Evolutionary conservation across 2,113 vertebrate genomes (phyloP), one percentile per base, ranked within the genome.

Genomic region (Anser brachyrhynchus): DNA sequence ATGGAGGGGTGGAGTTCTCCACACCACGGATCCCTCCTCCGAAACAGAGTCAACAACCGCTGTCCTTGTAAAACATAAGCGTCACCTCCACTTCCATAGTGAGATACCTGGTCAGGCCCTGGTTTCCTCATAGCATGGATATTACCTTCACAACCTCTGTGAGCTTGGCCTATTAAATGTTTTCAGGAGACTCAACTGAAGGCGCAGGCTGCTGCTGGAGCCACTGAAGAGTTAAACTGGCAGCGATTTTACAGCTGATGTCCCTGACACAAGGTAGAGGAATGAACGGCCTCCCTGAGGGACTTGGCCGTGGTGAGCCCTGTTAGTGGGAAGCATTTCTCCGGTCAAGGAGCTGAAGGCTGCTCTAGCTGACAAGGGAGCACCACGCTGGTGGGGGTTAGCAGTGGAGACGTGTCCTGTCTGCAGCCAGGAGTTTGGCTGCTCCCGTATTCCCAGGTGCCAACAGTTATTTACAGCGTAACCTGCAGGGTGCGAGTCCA

Each of bases 171-270:
- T 43, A 12, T 41, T 8, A 41, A 12, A 7, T 6, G 5, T 51
- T 72, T 62, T 15, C 74, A 77, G 49, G 19, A n/a, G 19, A 33
- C 43, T 55, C 29, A 64, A 6, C 28, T 21, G 62, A 33, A 49
- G 54, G 22, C 29, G 35, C 33, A 46, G 5, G 25, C 13, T 69
- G 33, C 22, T 64, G 0, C 14, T n/a, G 33, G 49, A 55, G 55
- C 39, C 51, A 22, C 39, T 3, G 2, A 51, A 5, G 10, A n/a
- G 57, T 41, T 55, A 4, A 23, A 8, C 7, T 0, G 1, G n/a
- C 31, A 51, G 17, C 6, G 7, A 37, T 65, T 64, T 54, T 10
- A 10, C 10, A 52, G 18, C 26, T 20, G 39, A 19, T 55, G 28
- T 31, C 44, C 28, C 35, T 29, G 41, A 22, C 44, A 44, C 31